These are phyloP conservation scores for Cyanoderma ruficeps DNA, from an alignment of 2,113 vertebrate genomes.

Conservation along the genomic window DNA sequence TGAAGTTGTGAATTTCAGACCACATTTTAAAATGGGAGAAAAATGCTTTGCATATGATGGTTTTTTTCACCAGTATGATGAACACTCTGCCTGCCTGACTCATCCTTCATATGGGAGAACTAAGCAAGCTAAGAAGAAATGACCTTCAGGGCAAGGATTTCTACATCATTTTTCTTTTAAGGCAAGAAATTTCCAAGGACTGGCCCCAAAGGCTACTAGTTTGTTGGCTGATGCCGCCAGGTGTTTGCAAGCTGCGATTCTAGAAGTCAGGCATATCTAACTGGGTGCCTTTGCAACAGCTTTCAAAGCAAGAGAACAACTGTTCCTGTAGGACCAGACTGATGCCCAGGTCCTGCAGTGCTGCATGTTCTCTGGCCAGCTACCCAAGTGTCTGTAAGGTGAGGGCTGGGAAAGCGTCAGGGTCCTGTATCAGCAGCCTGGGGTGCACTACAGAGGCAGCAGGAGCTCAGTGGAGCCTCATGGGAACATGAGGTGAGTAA, in stretches of 20 bases:
- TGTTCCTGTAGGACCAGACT: background rate
- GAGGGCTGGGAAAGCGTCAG: background rate
- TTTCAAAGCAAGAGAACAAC: background rate
- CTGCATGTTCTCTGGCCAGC: background rate
- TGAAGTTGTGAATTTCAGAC: background rate
- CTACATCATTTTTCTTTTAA: background rate
- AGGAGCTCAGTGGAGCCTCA: background rate
- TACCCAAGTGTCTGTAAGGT: fast-evolving
- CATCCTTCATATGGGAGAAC: background rate
- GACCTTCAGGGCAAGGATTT: background rate
- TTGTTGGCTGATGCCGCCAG: background rate
- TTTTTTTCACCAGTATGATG: background rate
- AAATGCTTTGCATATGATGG: background rate
- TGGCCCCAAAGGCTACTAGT: background rate
- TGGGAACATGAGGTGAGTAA: background rate
- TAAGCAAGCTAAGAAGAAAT: background rate
- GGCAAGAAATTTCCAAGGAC: background rate
- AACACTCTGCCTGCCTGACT: background rate
- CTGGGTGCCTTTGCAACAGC: background rate
- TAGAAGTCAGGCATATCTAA: background rate
- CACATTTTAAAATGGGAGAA: background rate
- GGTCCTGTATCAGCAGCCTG: fast-evolving
- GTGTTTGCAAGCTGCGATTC: background rate
- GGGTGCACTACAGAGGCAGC: background rate
- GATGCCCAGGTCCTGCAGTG: background rate